These are phyloP conservation scores for Pterocles orientalis DNA, from an alignment of 2,113 vertebrate genomes.

Conservation along the genomic window DNA sequence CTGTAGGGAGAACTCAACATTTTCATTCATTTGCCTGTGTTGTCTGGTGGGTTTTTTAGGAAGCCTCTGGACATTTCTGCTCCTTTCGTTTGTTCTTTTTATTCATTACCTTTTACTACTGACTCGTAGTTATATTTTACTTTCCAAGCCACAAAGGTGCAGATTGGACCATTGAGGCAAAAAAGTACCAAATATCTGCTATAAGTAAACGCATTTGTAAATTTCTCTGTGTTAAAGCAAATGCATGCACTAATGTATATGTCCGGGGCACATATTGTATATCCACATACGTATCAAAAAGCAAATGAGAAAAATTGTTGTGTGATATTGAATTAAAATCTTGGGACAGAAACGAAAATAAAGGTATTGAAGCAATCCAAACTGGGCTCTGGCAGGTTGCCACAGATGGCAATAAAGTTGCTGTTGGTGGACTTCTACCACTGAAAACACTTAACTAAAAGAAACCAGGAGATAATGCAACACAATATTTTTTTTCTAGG, in stretches of 20 bases:
- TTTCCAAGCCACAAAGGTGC: neutral
- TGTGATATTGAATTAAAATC: neutral
- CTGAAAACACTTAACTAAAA: neutral
- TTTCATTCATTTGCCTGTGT: neutral
- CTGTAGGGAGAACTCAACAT: neutral
- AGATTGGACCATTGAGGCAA: neutral
- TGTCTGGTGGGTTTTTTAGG: neutral
- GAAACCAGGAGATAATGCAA: neutral
- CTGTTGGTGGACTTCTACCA: neutral
- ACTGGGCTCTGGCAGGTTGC: neutral
- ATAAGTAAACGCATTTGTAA: neutral
- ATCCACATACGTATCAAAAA: neutral
- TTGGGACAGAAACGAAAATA: neutral
- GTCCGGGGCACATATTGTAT: neutral
- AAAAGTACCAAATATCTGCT: neutral
- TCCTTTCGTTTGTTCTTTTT: neutral
- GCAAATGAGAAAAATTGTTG: neutral
- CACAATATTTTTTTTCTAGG: neutral
- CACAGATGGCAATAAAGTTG: neutral
- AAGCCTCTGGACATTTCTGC: neutral
- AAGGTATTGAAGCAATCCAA: neutral
- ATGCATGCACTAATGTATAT: accelerated
- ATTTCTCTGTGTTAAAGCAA: neutral
- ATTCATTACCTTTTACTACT: neutral
- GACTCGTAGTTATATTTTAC: neutral